These are phyloP conservation scores for Xanthia togata DNA, from an alignment of 2,888 invertebrate genomes.

Conservation along the genomic window DNA sequence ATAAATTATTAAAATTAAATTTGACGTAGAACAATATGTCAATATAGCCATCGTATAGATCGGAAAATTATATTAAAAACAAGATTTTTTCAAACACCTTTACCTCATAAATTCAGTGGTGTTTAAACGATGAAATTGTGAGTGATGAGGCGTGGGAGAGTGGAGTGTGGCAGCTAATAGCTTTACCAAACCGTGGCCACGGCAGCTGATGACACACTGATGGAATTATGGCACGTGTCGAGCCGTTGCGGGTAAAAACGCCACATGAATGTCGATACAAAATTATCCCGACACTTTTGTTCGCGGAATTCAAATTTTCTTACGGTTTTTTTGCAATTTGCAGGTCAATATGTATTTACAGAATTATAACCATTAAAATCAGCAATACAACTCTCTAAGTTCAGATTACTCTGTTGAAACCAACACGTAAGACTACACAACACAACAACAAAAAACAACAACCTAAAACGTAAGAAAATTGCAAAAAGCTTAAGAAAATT, in stretches of 20 bases:
- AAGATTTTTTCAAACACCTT: background rate
- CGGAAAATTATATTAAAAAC: background rate
- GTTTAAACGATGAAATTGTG: constrained; percentile 14
- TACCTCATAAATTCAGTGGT: constrained; percentile 2
- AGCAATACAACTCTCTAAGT: too few relatives aligned
- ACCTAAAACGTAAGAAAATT: too few relatives aligned
- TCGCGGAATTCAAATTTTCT: too few relatives aligned
- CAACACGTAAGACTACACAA: too few relatives aligned
- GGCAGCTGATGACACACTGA: constrained; percentile 1
- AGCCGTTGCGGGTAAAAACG: background rate
- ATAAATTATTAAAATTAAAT: too few relatives aligned
- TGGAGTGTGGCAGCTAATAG: constrained; percentile 32
- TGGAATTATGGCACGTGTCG: constrained; percentile 28
- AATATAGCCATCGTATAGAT: background rate
- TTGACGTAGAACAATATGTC: background rate
- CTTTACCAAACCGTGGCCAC: constrained; percentile 7
- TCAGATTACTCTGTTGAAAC: too few relatives aligned
- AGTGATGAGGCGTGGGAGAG: constrained; percentile 21
- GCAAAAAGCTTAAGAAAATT: too few relatives aligned
- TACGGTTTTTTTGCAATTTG: too few relatives aligned
- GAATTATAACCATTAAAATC: too few relatives aligned
- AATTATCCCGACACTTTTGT: background rate
- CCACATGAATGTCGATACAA: background rate
- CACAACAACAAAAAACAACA: too few relatives aligned
- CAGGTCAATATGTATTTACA: too few relatives aligned